Evolutionary conservation across 2,888 invertebrate species (phyloP), one percentile per base, ranked within the genome.

Genomic region (Vanessa cardui): DNA sequence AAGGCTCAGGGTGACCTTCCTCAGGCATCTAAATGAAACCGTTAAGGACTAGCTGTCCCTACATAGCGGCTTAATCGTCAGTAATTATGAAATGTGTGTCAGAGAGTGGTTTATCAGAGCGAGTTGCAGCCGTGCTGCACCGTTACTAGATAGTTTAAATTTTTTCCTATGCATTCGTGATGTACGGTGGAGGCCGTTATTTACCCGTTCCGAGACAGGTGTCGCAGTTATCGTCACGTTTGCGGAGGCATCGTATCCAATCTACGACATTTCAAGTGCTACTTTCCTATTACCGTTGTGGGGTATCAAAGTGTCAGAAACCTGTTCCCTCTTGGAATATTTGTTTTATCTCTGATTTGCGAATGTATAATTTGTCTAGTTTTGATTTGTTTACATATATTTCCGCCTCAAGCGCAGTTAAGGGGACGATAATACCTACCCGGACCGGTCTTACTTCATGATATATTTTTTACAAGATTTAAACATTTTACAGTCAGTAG

Each of bases 121-220:
- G 73, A 73, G 71, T 71, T 74, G 75, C 67, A 68, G 50, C 78
- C 78, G 54, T 31, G 54, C n/a, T 80, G 78, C 78, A 80, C 87
- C 86, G 87, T 85, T 86, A 49, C 67, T 52, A 62, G 74, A 73
- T 66, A 79, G 81, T 79, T 80, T 83, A 80, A 82, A 88, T 88
- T 89, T 89, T 87, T 83, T 79, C 64, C 77, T 83, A 83, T 52
- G 31, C 84, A 85, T 81, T 83, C 80, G 81, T 80, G 82, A 83
- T 82, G 82, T 77, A 72, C 72, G 74, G 72, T 71, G 78, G 77
- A 74, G 80, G 83, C 88, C 87, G 89, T 89, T 89, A 89, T 81
- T 85, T 83, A 85, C 83, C 81, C 83, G 78, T 79, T 75, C 77
- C 75, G 76, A 74, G 80, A 80, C 83, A 86, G 83, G 81, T 88